phyloP scores from a whole-genome alignment of 2,888 invertebrate species.

The Caenorhabditis zanzibari region DNA sequence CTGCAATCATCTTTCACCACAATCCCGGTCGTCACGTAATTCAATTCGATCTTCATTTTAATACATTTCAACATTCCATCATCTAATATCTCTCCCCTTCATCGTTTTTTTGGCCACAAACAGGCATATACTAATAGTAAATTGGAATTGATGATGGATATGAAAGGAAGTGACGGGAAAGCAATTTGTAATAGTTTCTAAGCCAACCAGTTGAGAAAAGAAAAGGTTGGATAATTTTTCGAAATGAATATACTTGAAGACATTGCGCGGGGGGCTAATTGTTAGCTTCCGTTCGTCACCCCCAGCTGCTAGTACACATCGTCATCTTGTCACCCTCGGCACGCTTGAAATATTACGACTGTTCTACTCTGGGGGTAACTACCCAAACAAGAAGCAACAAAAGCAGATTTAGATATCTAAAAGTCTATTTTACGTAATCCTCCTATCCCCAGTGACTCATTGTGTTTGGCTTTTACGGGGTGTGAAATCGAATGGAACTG shows the following conservation, averaged over 20 bases:
- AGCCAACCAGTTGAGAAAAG: constrained; percentile 38
- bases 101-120: neutral
- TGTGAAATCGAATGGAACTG: no score
- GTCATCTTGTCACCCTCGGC: constrained; percentile 28
- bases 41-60: constrained; percentile 41
- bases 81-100: constrained; percentile 8
- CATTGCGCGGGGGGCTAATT: no score
- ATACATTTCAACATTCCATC: constrained; percentile 37
- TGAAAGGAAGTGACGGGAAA: constrained; percentile 38
- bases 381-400: neutral
- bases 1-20: neutral
- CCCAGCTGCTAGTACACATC: neutral
- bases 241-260: neutral
- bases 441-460: no score
- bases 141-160: constrained; percentile 54
- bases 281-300: constrained; percentile 47
- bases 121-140: constrained; percentile 37
- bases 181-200: constrained; percentile 30
- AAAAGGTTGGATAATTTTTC: neutral
- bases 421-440: no score
- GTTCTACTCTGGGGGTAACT: neutral
- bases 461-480: no score
- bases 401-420: neutral
- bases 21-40: constrained; percentile 21
- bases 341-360: constrained; percentile 63